A percentile compares a stretch with the other conserved stretches of the same genome.
Evolutionary conservation across 2,113 vertebrate genomes (phyloP).

Genomic region (Ellobius talpinus): DNA sequence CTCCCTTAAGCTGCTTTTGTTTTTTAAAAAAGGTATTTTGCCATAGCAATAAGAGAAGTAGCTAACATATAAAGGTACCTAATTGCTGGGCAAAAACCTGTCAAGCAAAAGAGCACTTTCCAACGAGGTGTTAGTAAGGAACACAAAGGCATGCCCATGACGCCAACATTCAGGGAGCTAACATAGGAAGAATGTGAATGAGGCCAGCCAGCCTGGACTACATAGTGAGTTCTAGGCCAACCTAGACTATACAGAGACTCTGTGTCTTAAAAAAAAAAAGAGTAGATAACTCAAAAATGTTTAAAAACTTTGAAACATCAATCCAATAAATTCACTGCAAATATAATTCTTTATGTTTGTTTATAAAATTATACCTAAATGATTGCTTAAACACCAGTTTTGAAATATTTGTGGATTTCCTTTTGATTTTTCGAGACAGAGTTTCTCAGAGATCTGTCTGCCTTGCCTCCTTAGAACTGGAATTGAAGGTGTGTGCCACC

Average conservation of each 20-base stretch:
- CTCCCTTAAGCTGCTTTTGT: neutral
- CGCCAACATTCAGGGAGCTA: neutral
- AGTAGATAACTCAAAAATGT: neutral
- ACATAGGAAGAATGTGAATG: neutral
- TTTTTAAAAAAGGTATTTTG: neutral
- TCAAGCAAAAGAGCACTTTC: conserved; percentile 30
- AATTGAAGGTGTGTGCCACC: neutral
- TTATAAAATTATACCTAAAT: conserved; percentile 2
- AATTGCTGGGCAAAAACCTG: conserved; percentile 11
- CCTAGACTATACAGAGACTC: neutral
- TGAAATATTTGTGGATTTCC: conserved; percentile 33
- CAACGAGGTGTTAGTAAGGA: neutral
- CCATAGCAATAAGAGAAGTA: neutral
- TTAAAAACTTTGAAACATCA: neutral
- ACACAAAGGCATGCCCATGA: neutral
- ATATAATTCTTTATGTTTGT: conserved; percentile 11
- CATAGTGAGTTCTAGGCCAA: neutral
- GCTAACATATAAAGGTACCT: neutral
- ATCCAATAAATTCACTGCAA: conserved; percentile 7
- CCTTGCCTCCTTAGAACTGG: neutral
- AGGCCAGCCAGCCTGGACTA: neutral
- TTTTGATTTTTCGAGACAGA: neutral
- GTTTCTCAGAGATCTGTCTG: neutral
- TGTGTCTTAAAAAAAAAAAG: neutral
- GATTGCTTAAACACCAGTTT: neutral